A percentile compares a stretch with the other conserved stretches of the same genome.
phyloP scores from a whole-genome alignment of 2,888 invertebrate species.

The Bruchidius siliquastri region DNA sequence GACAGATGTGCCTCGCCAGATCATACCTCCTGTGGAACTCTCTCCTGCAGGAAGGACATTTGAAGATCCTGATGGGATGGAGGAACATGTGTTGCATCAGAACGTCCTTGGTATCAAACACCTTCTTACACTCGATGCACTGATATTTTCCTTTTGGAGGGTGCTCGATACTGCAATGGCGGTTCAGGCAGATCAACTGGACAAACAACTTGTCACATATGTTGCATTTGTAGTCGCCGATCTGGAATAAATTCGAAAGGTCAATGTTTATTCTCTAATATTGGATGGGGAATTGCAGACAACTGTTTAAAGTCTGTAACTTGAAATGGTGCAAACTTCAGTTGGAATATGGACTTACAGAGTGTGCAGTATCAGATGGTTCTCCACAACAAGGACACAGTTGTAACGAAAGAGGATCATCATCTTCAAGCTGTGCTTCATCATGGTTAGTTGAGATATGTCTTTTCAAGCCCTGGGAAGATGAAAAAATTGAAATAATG shows the following conservation, averaged over 20 bases:
- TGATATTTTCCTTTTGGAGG: constrained; percentile 55
- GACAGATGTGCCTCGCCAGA: constrained; percentile 63
- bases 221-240: constrained; percentile 53
- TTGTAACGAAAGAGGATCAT: constrained; percentile 43
- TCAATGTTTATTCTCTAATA: no score
- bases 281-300: no score
- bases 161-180: constrained; percentile 67
- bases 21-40: constrained; percentile 74
- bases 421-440: constrained; percentile 24
- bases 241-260: no score
- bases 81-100: constrained; percentile 65
- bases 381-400: constrained; percentile 58
- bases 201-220: constrained; percentile 71
- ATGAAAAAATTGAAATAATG: not conserved
- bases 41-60: constrained; percentile 64
- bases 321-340: no score
- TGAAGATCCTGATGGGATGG: constrained; percentile 59
- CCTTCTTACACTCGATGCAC: constrained; percentile 64
- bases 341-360: constrained; percentile 36
- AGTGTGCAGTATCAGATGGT: constrained; percentile 53
- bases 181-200: constrained; percentile 59
- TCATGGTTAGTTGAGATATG: constrained; percentile 41
- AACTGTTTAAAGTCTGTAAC: no score
- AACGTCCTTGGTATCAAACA: constrained; percentile 58
- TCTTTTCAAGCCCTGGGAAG: constrained; percentile 41